Evolutionary conservation across 1,140 invertebrate species (phyloP), one percentile per base, ranked within the genome.

Genomic region (Cydia fagiglandana): DNA sequence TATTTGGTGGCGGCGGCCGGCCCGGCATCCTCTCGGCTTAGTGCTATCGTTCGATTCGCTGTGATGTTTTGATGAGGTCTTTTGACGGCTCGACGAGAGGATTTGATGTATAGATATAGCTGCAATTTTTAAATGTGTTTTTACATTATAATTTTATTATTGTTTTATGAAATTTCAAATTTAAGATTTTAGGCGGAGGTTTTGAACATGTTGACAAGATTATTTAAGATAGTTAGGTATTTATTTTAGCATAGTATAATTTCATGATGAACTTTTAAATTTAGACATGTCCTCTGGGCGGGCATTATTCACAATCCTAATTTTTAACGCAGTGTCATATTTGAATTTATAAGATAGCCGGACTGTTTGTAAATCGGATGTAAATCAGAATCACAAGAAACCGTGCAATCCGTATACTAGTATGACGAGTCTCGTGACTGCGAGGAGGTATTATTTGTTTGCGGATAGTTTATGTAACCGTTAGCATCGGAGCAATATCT

Each of bases 81-180:
- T 88, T 88, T 87, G 85, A 90, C 90, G 89, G 91, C 86, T 86
- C 84, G 84, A 84, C 78, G 83, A 88, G 85, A 90, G 88, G 89
- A 92, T 92, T 91, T 86, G 87, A 90, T 90, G 86, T 89, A 91
- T 93, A 93, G 90, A 88, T 87, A 89, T 91, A 91, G 88, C 82
- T 90, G 81, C 88, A 91, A 93, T 91, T 93, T 70, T 93, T 89
- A 91, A 91, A 93, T 91, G 89, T 91, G 91, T 93, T 93, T 92
- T 93, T 91, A 90, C 88, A 93, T 93, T 91, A 88, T 93, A 91
- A 91, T 93, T 93, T 93, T 93, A 93, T 93, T 91, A 91, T 93
- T 93, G 90, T 93, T 93, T 93, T 90, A 90, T 87, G 88, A 84
- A 86, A 88, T 84, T 83, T 84, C 83, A 86, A 93, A 87, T 91